Conservation (phyloP, 2,113 vertebrate genomes). For the Nesospiza acunhae region DNA sequence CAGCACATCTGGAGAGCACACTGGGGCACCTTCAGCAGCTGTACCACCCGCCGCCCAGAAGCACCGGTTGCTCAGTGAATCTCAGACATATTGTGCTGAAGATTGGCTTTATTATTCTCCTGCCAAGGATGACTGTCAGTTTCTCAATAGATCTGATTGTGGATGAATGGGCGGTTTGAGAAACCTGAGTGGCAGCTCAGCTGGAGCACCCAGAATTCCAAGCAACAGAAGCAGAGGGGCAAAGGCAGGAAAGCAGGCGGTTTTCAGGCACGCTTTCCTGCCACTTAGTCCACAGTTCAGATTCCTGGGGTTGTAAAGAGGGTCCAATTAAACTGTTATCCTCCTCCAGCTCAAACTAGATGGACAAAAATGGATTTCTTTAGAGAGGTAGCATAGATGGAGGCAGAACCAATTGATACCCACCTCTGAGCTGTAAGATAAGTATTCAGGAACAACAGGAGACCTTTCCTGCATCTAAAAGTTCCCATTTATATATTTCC, state of each 20-base stretch:
- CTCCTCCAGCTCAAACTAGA: neutral
- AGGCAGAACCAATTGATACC: neutral
- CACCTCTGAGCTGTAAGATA: neutral
- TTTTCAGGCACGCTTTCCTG: accelerated
- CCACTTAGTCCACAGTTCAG: neutral
- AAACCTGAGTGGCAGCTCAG: neutral
- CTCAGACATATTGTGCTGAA: neutral
- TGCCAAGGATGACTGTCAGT: neutral
- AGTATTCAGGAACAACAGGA: neutral
- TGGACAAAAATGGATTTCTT: neutral
- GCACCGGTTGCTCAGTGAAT: neutral
- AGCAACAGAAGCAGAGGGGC: neutral
- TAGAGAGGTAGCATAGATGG: neutral
- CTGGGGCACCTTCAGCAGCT: neutral
- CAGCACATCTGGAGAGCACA: neutral
- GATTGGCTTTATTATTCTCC: slow-evolving; percentile 25
- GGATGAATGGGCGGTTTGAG: neutral
- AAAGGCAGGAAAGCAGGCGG: neutral
- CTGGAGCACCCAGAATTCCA: neutral
- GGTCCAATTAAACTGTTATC: neutral
- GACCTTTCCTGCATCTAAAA: neutral
- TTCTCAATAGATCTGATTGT: slow-evolving; percentile 15
- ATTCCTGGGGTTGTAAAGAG: neutral
- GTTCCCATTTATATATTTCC: neutral
- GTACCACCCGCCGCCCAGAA: neutral